Evolutionary conservation across 2,113 vertebrate species (phyloP).

Genomic region (Nothoprocta pentlandii): DNA sequence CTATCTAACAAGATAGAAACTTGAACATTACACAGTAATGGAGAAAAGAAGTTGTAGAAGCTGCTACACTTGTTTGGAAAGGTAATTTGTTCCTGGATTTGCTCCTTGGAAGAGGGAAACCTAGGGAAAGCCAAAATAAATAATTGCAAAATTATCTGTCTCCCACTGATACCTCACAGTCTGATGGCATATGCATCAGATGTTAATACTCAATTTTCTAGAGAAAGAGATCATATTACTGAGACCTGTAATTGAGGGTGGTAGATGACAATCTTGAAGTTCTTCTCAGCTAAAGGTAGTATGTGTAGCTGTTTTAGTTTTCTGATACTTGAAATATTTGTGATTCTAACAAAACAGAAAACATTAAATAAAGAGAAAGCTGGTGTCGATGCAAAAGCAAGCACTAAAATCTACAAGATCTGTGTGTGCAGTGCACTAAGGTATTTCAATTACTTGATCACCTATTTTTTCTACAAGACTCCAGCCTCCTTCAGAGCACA

Average conservation of each 20-base stretch:
- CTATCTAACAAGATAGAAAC: no score
- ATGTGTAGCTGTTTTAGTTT: neutral
- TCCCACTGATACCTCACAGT: neutral
- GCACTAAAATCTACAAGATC: neutral
- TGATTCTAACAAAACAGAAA: neutral
- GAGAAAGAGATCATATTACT: neutral
- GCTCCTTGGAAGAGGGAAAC: neutral
- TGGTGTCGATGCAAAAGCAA: neutral
- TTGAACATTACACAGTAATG: accelerated
- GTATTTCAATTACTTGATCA: neutral
- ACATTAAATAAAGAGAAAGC: neutral
- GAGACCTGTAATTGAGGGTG: neutral
- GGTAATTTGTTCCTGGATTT: neutral
- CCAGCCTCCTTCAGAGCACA: neutral
- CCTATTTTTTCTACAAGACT: neutral
- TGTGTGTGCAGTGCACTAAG: neutral
- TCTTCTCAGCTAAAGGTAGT: accelerated
- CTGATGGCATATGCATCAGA: neutral
- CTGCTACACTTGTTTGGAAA: neutral
- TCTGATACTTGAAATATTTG: neutral
- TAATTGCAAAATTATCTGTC: neutral
- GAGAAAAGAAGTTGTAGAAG: neutral
- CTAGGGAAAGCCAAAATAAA: neutral
- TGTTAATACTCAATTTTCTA: neutral
- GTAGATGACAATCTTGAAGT: neutral